Evolutionary conservation across 2,797 vertebrate species (phyloP).

Genomic region (Macropodus opercularis): DNA sequence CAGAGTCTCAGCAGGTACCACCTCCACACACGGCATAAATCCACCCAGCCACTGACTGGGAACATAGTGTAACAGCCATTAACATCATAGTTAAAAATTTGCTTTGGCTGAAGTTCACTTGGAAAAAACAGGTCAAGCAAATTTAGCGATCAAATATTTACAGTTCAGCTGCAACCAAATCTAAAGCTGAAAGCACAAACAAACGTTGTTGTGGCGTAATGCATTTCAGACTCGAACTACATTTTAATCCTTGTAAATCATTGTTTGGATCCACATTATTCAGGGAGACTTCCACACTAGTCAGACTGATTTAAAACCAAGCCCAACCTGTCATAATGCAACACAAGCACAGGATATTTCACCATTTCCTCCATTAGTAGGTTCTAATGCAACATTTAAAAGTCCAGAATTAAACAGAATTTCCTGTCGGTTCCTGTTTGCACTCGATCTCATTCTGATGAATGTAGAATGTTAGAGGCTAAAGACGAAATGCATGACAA

Average conservation of each 20-base stretch:
- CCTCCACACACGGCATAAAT: neutral
- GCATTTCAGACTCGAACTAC: neutral
- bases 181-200: too few relatives aligned
- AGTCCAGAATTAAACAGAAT: neutral
- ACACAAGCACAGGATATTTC: neutral
- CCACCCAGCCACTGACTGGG: neutral
- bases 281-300: neutral
- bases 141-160: constrained; percentile 14
- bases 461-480: constrained; percentile 26
- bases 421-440: neutral
- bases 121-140: constrained; percentile 8
- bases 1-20: constrained; percentile 91
- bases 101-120: neutral
- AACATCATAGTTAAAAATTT: neutral
- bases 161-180: neutral
- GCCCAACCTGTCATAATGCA: neutral
- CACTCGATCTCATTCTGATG: neutral
- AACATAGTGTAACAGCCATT: neutral
- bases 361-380: neutral
- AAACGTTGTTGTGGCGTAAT: neutral
- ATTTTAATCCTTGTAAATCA: too few relatives aligned
- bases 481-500: neutral
- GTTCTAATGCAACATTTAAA: neutral
- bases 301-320: neutral
- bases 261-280: neutral